phyloP scores from a whole-genome alignment of 2,113 vertebrate species.

The Epinephelus lanceolatus region DNA sequence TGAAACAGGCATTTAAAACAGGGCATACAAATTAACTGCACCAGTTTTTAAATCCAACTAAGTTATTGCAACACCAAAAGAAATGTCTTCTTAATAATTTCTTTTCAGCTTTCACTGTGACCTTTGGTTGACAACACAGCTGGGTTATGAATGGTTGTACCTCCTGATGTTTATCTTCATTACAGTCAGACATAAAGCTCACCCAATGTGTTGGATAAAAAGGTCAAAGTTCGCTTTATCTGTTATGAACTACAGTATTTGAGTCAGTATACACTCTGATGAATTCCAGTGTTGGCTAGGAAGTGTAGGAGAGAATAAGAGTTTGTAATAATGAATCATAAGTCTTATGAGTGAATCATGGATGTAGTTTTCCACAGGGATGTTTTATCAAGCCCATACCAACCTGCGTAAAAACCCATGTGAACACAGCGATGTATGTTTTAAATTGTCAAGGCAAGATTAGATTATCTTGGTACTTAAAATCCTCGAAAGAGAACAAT shows the following conservation, averaged over 20 bases:
- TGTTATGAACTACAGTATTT: neutral
- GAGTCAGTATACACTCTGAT: neutral
- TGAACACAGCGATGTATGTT: neutral
- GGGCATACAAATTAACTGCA: neutral
- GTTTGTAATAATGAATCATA: slow-evolving; percentile 16
- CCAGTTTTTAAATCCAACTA: neutral
- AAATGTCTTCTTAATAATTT: neutral
- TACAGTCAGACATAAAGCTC: neutral
- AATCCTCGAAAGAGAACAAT: slow-evolving; percentile 5
- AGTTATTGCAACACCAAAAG: neutral
- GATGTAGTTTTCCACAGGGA: slow-evolving; percentile 22
- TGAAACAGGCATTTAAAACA: slow-evolving; percentile 22
- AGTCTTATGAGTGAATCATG: slow-evolving; percentile 22
- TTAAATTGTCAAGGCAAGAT: slow-evolving; percentile 5
- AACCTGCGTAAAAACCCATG: neutral
- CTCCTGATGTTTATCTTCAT: neutral
- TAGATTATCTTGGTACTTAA: slow-evolving; percentile 38
- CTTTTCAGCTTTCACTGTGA: neutral
- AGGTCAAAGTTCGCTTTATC: slow-evolving; percentile 15
- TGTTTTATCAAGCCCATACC: slow-evolving; percentile 11
- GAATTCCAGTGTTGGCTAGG: neutral
- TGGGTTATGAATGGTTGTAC: neutral
- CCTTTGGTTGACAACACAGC: neutral
- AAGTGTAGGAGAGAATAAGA: slow-evolving; percentile 6
- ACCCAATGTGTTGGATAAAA: too few species aligned